Evolutionary conservation across 2,888 invertebrate species (phyloP), one percentile per base, ranked within the genome.

Genomic region (Melanargia galathea): DNA sequence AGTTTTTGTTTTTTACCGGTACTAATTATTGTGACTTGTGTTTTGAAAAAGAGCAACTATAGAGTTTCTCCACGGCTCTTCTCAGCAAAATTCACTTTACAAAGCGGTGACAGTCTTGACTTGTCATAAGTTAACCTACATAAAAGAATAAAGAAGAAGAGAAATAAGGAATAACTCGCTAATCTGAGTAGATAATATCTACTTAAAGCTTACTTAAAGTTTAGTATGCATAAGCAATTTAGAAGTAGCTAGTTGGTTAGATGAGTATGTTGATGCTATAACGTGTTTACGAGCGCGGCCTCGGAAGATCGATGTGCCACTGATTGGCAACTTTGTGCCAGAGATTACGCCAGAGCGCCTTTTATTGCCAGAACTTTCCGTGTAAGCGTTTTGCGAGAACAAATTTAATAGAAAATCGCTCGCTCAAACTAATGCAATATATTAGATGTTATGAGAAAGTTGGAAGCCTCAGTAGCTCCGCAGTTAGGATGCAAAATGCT

Each of bases 381-480:
- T 65, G 51, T 62, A 62, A 65, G 56, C 65, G 24, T 48, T 65
- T 62, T 62, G 62, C 60, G 51, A 55, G 59, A 56, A 51, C 56
- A 55, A 62, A 67, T 67, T 62, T 67, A 57, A 67, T 67, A 65
- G 57, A 60, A 67, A 65, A 63, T 60, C 60, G 49, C 60, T 64
- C 62, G 30, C 35, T 46, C 56, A 63, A 52, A 60, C 63, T 65
- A 56, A 60, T 43, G 48, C 24, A 38, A 33, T 48, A 33, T 48
- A 55, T 62, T 48, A 62, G 33, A 57, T 26, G 46, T 6, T 24
- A 8, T 16, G 30, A 49, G 49, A 16, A 51, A 51, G 16, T 51
- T 30, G 1, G 1, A 30, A 43, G 18, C 8, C 2, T 18, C 43
- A 18, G 8, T 10, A 43, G 40, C 40, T 6, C n/a, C 6, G 16